Evolutionary conservation across 2,888 invertebrate species (phyloP).

Genomic region (Rotaria sp.): DNA sequence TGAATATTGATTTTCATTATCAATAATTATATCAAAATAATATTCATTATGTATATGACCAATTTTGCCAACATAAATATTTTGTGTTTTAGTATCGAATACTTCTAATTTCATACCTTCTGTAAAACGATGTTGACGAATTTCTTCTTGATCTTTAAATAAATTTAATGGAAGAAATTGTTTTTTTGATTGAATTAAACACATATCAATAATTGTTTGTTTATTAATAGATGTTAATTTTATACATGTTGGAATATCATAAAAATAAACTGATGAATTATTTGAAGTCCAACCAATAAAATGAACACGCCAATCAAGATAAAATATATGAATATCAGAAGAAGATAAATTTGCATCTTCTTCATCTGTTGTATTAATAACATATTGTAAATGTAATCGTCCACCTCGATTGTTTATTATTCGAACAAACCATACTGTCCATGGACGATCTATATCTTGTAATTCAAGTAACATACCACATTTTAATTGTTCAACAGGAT

Average conservation of each 20-base stretch:
- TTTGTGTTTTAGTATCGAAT: conserved; percentile 64
- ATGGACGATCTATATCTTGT: not conserved
- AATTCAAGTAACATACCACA: not conserved
- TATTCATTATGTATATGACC: conserved; percentile 42
- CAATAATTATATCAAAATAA: conserved; percentile 54
- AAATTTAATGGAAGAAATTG: conserved; percentile 55
- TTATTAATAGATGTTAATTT: not conserved
- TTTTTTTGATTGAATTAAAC: conserved; percentile 32
- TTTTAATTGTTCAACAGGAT: conserved; percentile 11
- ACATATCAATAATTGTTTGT: not conserved
- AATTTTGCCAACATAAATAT: conserved; percentile 66
- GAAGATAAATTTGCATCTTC: not conserved
- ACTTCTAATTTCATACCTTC: conserved; percentile 67
- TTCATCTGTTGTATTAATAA: conserved; percentile 47
- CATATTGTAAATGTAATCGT: conserved; percentile 62
- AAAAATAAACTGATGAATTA: conserved; percentile 42
- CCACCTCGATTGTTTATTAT: conserved; percentile 67
- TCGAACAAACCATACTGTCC: conserved; percentile 40
- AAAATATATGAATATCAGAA: conserved; percentile 61
- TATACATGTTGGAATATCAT: not conserved
- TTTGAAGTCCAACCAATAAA: conserved; percentile 55
- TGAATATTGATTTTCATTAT: conserved; percentile 44
- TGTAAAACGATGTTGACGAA: conserved; percentile 57
- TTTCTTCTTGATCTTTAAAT: conserved; percentile 47
- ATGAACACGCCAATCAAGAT: conserved; percentile 59